Percentiles rank a stretch among this genome's conserved stretches.
These are phyloP conservation scores for Rhamnusium bicolor DNA, from an alignment of 2,888 invertebrate species.

Conservation along the genomic window DNA sequence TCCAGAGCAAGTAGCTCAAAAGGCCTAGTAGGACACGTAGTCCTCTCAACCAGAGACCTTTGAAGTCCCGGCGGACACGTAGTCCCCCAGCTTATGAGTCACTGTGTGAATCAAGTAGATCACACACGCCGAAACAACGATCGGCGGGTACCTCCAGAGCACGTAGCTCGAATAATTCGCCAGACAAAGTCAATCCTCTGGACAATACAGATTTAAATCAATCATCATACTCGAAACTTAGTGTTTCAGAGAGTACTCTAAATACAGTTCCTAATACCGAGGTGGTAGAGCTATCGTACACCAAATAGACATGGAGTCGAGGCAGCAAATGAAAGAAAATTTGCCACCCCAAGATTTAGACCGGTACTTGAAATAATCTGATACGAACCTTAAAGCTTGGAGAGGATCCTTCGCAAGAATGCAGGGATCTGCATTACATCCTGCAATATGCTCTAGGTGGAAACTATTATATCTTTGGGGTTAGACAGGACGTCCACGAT, in stretches of 20 bases:
- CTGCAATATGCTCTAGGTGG: constrained; percentile 3
- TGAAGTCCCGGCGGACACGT: too few species aligned
- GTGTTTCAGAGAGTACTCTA: background rate
- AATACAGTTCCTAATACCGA: background rate
- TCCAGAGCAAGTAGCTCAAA: too few species aligned
- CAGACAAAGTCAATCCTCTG: too few species aligned
- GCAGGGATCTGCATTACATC: background rate
- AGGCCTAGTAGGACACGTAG: too few species aligned
- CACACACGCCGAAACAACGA: too few species aligned
- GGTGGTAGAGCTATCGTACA: background rate
- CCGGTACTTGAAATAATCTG: background rate
- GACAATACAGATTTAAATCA: too few species aligned
- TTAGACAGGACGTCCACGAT: background rate
- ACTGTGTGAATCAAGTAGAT: too few species aligned
- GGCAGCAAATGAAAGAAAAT: background rate
- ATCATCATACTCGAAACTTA: too few species aligned
- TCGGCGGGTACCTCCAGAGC: too few species aligned
- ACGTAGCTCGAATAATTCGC: too few species aligned
- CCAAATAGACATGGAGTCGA: background rate
- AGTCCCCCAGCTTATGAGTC: too few species aligned
- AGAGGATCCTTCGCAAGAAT: background rate
- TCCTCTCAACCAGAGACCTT: too few species aligned
- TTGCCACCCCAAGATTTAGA: background rate
- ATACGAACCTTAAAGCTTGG: background rate
- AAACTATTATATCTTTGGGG: background rate